Percentiles rank a stretch among this genome's conserved stretches.
phyloP scores from a whole-genome alignment of 2,888 invertebrate genomes.

The Digitonthophagus gazella region DNA sequence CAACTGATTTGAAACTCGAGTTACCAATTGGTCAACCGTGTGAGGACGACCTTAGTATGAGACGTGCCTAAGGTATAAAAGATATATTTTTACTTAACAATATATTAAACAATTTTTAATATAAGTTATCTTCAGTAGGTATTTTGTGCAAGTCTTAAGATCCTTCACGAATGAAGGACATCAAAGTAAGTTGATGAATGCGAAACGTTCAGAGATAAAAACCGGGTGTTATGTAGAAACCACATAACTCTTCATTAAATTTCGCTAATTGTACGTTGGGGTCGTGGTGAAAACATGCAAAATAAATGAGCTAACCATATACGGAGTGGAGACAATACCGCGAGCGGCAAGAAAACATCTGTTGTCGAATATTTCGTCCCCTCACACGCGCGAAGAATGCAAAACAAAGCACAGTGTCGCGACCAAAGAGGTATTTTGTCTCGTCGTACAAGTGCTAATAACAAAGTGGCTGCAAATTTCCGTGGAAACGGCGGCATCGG shows the following conservation, averaged over 20 bases:
- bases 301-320: not conserved
- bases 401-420: not conserved
- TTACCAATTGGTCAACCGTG: too few species aligned
- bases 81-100: too few species aligned
- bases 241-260: not conserved
- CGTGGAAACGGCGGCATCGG: not conserved
- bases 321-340: slow-evolving; percentile 9
- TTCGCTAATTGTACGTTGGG: not conserved
- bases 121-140: too few species aligned
- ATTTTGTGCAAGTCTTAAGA: too few species aligned
- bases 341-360: slow-evolving; percentile 14
- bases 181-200: not conserved
- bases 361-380: slow-evolving; percentile 11
- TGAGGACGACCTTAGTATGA: too few species aligned
- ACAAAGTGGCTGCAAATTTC: slow-evolving; percentile 22
- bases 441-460: slow-evolving; percentile 23
- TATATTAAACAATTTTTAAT: too few species aligned
- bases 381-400: slow-evolving; percentile 12
- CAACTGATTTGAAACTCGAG: too few species aligned
- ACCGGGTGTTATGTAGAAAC: too few species aligned
- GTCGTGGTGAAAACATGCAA: not conserved
- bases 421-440: slow-evolving; percentile 19
- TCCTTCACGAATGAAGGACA: too few species aligned
- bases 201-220: not conserved
- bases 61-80: too few species aligned